Percentiles rank a stretch among this genome's conserved stretches.
phyloP scores from a whole-genome alignment of 2,888 invertebrate genomes.

The Rotaria socialis region DNA sequence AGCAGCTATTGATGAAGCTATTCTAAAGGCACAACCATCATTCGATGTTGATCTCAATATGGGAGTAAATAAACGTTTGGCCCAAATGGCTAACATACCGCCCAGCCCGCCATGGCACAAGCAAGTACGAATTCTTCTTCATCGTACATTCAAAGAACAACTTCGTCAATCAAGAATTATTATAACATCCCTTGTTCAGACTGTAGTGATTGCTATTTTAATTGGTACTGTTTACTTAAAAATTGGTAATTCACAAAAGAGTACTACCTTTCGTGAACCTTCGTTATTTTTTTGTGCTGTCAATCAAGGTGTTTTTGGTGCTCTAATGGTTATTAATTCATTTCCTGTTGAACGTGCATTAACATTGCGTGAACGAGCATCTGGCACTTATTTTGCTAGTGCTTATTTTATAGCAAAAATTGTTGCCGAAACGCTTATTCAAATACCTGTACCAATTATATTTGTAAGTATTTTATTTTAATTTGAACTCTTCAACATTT shows the following conservation, averaged over 20 bases:
- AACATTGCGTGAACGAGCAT: constrained; percentile 37
- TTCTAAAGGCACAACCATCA: not conserved
- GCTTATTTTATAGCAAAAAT: constrained; percentile 22
- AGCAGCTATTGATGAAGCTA: not conserved
- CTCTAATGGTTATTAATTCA: not conserved
- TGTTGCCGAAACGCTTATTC: not conserved
- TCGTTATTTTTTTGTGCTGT: not conserved
- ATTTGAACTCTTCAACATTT: not conserved
- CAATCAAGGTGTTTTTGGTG: constrained; percentile 10
- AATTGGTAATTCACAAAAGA: not conserved
- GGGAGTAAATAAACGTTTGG: not conserved
- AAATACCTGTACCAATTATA: not conserved
- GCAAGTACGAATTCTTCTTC: constrained; percentile 11
- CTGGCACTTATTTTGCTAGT: not conserved
- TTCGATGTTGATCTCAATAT: not conserved
- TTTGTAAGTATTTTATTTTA: not conserved
- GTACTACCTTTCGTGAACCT: not conserved
- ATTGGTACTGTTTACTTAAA: not conserved
- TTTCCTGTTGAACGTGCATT: constrained; percentile 19
- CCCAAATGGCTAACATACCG: not conserved
- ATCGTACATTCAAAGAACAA: constrained; percentile 9
- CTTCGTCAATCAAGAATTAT: not conserved
- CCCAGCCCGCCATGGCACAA: not conserved
- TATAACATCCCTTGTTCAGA: not conserved
- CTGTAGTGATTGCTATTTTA: not conserved